Conservation (phyloP, 2,113 vertebrate species). For the Lycaon pictus region DNA sequence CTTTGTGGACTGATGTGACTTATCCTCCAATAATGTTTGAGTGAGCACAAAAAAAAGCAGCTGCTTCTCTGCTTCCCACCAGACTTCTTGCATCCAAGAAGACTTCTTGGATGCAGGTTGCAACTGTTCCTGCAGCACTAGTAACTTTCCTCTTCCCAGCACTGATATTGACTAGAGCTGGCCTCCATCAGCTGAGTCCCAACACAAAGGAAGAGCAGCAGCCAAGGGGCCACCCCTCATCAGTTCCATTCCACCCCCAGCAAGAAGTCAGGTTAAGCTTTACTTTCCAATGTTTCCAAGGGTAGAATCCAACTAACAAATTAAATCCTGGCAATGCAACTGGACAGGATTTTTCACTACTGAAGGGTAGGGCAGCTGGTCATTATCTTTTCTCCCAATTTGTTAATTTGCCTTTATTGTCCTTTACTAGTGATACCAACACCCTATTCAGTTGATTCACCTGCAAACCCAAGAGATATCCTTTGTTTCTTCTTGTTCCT, state of each 20-base stretch:
- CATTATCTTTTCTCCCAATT: background rate
- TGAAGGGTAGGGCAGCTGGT: background rate
- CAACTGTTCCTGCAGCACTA: background rate
- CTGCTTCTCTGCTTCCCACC: slow-evolving; percentile 85
- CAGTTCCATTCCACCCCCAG: too few species aligned
- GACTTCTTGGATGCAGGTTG: slow-evolving; percentile 54
- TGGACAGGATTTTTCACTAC: background rate
- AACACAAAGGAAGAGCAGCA: background rate
- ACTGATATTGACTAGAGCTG: background rate
- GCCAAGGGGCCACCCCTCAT: rapidly evolving
- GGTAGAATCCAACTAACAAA: background rate
- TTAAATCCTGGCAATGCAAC: background rate
- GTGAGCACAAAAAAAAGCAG: slow-evolving; percentile 70
- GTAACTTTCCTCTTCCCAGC: background rate
- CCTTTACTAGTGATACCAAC: background rate
- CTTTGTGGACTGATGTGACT: slow-evolving; percentile 79
- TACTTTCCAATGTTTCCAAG: background rate
- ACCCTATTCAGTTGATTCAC: background rate
- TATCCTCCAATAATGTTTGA: slow-evolving; percentile 76
- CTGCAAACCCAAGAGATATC: background rate
- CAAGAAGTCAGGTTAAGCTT: background rate
- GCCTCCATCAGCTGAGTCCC: background rate
- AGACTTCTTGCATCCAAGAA: slow-evolving; percentile 73
- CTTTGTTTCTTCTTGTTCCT: background rate
- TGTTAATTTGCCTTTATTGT: background rate